These are phyloP conservation scores for Miichthys miiuy DNA, from an alignment of 2,797 vertebrate genomes.

Conservation along the genomic window DNA sequence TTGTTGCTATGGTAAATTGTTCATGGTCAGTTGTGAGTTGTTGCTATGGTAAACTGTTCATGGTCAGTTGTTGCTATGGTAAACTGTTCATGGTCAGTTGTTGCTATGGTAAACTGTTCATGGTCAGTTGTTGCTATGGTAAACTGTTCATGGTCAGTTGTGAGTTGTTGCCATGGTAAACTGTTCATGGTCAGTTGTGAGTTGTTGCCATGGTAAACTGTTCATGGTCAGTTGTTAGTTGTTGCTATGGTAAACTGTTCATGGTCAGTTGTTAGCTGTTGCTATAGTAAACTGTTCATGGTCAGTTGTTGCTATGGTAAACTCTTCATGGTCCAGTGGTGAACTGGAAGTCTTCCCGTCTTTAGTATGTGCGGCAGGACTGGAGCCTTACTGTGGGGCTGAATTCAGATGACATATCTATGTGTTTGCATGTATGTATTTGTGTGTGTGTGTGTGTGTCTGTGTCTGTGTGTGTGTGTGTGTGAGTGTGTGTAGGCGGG, in stretches of 20 bases:
- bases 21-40: neutral
- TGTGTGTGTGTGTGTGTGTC: slow-evolving; percentile 27
- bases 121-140: neutral
- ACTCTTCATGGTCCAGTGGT: slow-evolving; percentile 37
- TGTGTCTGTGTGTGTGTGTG: slow-evolving; percentile 9
- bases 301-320: slow-evolving; percentile 20
- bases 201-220: neutral
- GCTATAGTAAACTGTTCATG: neutral
- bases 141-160: neutral
- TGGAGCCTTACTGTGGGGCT: slow-evolving; percentile 35
- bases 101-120: neutral
- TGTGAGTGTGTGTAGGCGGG: slow-evolving; percentile 44
- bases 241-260: slow-evolving; percentile 3
- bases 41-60: slow-evolving; percentile 21
- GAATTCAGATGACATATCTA: slow-evolving; percentile 70
- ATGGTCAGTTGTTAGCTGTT: neutral
- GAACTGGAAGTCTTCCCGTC: slow-evolving; percentile 34
- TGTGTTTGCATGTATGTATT: slow-evolving; percentile 58
- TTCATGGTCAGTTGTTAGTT: slow-evolving; percentile 3
- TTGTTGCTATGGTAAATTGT: neutral
- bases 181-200: neutral
- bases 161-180: neutral
- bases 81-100: neutral
- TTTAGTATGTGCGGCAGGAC: slow-evolving; percentile 65
- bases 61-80: neutral